These are phyloP conservation scores for Bungarus multicinctus DNA, from an alignment of 2,113 vertebrate species.

Conservation along the genomic window DNA sequence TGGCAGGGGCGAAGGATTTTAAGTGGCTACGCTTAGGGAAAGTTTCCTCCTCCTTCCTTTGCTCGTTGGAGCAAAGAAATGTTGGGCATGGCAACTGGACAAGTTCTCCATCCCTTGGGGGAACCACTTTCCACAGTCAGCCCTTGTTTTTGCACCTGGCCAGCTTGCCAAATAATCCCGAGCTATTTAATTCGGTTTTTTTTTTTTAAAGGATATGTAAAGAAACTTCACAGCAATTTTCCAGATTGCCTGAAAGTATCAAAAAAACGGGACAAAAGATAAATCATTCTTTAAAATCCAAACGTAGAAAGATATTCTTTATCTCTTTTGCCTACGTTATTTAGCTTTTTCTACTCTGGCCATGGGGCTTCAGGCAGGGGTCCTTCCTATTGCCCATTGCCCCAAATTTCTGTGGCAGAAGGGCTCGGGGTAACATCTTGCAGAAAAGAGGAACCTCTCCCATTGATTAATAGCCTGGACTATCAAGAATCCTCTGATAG, in stretches of 20 bases:
- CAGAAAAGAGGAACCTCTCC: neutral
- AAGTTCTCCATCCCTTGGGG: neutral
- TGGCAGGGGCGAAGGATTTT: neutral
- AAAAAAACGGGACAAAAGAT: neutral
- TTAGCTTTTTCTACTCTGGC: neutral
- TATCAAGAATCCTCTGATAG: neutral
- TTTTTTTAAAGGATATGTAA: neutral
- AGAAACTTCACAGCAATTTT: neutral
- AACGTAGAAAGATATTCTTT: neutral
- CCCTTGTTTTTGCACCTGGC: neutral
- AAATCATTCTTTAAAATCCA: neutral
- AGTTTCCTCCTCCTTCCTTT: neutral
- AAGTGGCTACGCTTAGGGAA: neutral
- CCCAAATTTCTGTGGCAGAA: neutral
- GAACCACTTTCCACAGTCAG: neutral
- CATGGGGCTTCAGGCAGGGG: no score
- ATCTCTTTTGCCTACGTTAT: neutral
- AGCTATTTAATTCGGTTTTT: neutral
- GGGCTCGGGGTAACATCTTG: neutral
- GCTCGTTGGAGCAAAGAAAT: neutral
- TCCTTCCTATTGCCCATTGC: neutral
- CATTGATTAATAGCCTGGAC: neutral
- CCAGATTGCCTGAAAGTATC: neutral
- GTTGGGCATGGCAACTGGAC: neutral
- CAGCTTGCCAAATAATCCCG: neutral